Conservation (phyloP, 2,113 vertebrate species). For the Gasterosteus nipponicus region DNA sequence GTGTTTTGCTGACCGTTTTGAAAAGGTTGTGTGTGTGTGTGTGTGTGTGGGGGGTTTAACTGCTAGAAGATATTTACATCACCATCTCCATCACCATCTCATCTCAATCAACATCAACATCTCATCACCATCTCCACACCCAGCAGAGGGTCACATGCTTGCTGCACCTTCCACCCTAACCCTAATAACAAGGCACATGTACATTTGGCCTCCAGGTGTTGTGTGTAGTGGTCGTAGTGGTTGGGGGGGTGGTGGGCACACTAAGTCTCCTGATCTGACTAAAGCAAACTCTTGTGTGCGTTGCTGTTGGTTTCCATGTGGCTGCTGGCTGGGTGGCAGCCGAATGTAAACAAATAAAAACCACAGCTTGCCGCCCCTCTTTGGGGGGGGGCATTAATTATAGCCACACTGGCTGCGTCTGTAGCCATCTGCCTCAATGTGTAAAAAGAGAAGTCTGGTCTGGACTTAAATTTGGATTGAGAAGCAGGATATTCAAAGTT, state of each 20-base stretch:
- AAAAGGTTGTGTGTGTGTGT: no score
- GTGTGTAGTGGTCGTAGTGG: not conserved
- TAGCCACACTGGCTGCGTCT: constrained; percentile 13
- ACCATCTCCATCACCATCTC: no score
- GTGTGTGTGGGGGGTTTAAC: not conserved
- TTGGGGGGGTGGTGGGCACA: constrained; percentile 11
- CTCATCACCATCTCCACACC: no score
- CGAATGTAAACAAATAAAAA: constrained; percentile 57
- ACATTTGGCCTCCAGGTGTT: constrained; percentile 60
- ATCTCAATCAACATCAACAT: no score
- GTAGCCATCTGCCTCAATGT: constrained; percentile 42
- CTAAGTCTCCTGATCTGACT: not conserved
- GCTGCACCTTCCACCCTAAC: constrained; percentile 47
- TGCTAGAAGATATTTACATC: not conserved
- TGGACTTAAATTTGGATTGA: constrained; percentile 22
- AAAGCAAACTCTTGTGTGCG: constrained; percentile 40
- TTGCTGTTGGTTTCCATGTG: constrained; percentile 41
- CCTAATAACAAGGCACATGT: constrained; percentile 37
- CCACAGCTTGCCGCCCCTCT: constrained; percentile 1
- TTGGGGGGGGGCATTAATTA: constrained; percentile 46
- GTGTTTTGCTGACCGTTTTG: not conserved
- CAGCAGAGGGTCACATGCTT: constrained; percentile 7
- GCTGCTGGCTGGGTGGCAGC: constrained; percentile 32
- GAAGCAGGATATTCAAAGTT: constrained; percentile 13
- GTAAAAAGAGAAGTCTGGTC: not conserved